phyloP scores from a whole-genome alignment of 2,888 invertebrate genomes.

The Orchesella flavescens region DNA sequence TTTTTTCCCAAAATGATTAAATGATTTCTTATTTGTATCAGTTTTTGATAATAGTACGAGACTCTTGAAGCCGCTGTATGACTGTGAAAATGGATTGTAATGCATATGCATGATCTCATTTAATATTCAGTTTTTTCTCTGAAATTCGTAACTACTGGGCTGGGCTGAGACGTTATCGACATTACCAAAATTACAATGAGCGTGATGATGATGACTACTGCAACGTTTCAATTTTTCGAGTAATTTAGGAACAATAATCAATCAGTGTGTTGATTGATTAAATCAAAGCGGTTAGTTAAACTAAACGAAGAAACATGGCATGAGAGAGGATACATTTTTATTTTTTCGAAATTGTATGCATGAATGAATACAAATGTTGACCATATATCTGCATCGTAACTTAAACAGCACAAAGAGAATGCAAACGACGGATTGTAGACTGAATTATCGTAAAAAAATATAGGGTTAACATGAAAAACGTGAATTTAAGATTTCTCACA shows the following conservation, averaged over 20 bases:
- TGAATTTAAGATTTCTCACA: too few species aligned
- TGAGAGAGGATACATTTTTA: background rate
- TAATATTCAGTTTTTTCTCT: constrained; percentile 23
- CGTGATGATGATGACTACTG: constrained; percentile 24
- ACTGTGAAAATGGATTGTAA: background rate
- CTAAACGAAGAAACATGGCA: background rate
- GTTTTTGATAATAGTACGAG: constrained; percentile 25
- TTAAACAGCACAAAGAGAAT: background rate
- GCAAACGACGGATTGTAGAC: background rate
- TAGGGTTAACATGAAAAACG: too few species aligned
- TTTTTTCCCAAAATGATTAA: constrained; percentile 51
- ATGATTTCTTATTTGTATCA: constrained; percentile 47
- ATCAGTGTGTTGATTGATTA: constrained; percentile 44
- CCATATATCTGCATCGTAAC: background rate
- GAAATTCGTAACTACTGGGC: constrained; percentile 29
- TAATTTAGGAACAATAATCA: constrained; percentile 8
- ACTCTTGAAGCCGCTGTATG: background rate
- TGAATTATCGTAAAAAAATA: background rate
- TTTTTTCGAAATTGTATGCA: too few species aligned
- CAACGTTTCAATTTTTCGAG: background rate
- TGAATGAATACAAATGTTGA: background rate
- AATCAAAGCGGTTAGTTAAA: constrained; percentile 37
- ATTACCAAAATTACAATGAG: constrained; percentile 40
- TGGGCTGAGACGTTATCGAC: constrained; percentile 45
- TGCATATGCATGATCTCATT: constrained; percentile 37